A percentile compares a stretch with the other conserved stretches of the same genome.
Evolutionary conservation across 2,888 invertebrate genomes (phyloP).

Genomic region (Junonia oenone): DNA sequence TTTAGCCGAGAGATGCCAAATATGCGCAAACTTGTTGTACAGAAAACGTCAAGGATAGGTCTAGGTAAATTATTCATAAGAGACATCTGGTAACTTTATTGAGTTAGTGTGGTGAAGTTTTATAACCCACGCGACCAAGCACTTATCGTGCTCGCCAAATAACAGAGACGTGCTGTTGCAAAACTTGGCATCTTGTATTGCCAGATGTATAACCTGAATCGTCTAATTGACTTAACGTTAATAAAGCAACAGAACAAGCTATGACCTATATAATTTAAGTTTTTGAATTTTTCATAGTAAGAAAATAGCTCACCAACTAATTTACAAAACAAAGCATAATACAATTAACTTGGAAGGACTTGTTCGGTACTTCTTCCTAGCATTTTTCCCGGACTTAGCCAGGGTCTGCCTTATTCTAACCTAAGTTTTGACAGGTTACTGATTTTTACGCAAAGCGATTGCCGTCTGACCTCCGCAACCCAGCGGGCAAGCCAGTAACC

Average conservation of each 20-base stretch:
- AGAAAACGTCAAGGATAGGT: neutral
- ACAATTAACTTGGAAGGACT: no score
- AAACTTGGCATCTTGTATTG: neutral
- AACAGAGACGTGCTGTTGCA: slow-evolving; percentile 7
- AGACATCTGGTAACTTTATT: slow-evolving; percentile 18
- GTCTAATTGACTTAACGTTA: neutral
- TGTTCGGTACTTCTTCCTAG: no score
- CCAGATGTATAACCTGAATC: neutral
- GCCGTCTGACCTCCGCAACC: no score
- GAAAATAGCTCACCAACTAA: no score
- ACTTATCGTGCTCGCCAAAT: slow-evolving; percentile 1
- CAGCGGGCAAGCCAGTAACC: no score
- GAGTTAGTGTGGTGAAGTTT: slow-evolving; percentile 10
- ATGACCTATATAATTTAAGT: neutral
- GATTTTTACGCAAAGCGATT: no score
- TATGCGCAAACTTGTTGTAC: neutral
- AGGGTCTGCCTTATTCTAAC: no score
- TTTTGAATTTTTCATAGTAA: no score
- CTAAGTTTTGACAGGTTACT: no score
- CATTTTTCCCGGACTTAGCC: no score
- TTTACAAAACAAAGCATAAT: no score
- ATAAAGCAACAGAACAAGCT: neutral
- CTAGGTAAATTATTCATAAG: slow-evolving; percentile 5
- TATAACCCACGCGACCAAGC: slow-evolving; percentile 7
- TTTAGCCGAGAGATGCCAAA: neutral